Evolutionary conservation across 1,140 invertebrate species (phyloP).

Genomic region (Heliconius himera): DNA sequence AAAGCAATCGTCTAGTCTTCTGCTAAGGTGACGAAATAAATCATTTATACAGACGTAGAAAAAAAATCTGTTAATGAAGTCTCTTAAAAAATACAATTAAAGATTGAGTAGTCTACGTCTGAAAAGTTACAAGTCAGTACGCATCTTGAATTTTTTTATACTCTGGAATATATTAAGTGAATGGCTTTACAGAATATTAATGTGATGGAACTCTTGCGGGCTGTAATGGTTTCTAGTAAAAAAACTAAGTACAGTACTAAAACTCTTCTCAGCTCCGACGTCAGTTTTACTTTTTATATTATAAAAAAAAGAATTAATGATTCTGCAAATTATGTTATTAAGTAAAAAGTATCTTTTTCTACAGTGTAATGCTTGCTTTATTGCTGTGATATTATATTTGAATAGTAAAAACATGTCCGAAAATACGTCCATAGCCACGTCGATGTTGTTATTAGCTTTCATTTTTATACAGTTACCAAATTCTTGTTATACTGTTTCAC

Average conservation of each 20-base stretch:
- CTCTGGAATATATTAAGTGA: background rate
- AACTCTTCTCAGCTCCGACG: too few relatives aligned
- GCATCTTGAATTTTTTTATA: background rate
- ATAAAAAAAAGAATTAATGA: background rate
- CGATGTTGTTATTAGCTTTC: background rate
- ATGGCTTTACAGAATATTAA: background rate
- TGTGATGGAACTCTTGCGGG: background rate
- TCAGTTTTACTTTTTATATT: too few relatives aligned
- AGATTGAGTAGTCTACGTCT: background rate
- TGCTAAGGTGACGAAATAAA: background rate
- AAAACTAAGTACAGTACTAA: too few relatives aligned
- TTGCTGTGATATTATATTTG: constrained; percentile 11
- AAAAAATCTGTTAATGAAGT: constrained; percentile 1
- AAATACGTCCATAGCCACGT: constrained; percentile 3
- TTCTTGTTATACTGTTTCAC: background rate
- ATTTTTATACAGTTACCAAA: background rate
- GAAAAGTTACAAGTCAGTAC: constrained; percentile 1
- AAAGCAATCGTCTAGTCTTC: background rate
- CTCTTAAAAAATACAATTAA: constrained; percentile 1
- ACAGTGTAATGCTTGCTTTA: background rate
- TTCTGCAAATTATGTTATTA: background rate
- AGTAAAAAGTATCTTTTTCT: background rate
- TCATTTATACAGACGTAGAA: background rate
- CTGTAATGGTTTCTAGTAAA: background rate
- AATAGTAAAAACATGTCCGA: background rate